Evolutionary conservation across 2,113 vertebrate genomes (phyloP).

Genomic region (Sinocyclocheilus grahami): DNA sequence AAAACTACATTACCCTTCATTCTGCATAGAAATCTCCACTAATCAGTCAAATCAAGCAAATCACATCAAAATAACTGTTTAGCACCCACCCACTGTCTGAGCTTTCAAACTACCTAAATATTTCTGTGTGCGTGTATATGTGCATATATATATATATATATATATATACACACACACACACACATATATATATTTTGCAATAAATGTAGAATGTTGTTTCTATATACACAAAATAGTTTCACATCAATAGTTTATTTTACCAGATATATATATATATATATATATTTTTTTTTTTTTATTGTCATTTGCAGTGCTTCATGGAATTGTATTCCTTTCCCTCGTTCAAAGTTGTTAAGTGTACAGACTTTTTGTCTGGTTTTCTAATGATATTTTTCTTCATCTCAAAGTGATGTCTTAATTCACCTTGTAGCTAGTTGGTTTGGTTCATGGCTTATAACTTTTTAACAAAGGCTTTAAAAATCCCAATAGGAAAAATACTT

Average conservation of each 20-base stretch:
- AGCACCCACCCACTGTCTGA: not conserved
- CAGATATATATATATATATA: not conserved
- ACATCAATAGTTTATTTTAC: not conserved
- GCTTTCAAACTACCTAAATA: not conserved
- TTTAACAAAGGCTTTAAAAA: not conserved
- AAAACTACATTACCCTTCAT: not conserved
- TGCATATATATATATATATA: not conserved
- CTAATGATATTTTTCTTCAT: no score
- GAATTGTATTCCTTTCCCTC: not conserved
- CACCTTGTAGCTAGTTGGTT: not conserved
- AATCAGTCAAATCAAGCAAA: not conserved
- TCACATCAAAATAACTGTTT: not conserved
- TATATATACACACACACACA: no score
- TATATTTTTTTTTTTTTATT: not conserved
- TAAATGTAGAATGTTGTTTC: not conserved
- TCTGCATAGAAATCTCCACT: not conserved
- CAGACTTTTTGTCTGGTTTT: not conserved
- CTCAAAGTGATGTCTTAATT: not conserved
- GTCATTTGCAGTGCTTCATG: no score
- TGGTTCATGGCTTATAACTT: no score
- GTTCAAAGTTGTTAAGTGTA: not conserved
- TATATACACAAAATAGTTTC: not conserved
- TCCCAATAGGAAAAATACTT: not conserved
- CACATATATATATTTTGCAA: not conserved
- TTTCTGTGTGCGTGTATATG: not conserved